Evolutionary conservation across 2,113 vertebrate genomes (phyloP), one percentile per base, ranked within the genome.

Genomic region (Anhinga anhinga): DNA sequence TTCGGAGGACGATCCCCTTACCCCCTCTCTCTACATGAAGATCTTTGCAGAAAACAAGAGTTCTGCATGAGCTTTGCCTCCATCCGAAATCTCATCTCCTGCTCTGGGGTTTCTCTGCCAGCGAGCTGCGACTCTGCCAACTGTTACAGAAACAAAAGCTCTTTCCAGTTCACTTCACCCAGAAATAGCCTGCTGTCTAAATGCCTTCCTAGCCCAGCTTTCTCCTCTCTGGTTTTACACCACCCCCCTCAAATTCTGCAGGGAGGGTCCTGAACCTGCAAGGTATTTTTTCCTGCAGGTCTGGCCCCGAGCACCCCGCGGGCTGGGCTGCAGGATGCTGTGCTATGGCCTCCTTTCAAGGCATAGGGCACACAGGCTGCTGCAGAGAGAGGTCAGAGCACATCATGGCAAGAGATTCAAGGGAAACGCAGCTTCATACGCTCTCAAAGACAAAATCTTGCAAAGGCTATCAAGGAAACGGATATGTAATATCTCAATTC

Each of bases 131-230:
- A 86, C 86, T 96, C 70, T 69, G 47, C 52, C 94, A 73, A 69
- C 30, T 88, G 52, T 88, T 69, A 77, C 15, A 88, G 79, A 89
- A 95, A 94, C 93, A 96, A 77, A 84, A 96, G 34, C 44, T 53
- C 59, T 96, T 91, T 96, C 77, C 83, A 91, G 63, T 59, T 96
- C 82, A 27, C 13, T 65, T 94, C 95, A 42, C 49, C 36, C 71
- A 94, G 73, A 97, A 98, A 90, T 36, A 90, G 10, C 59, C 82
- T 91, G 44, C 93, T 96, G 76, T 65, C 96, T 52, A 15, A 86
- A 86, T 65, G 26, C 49, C 40, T 84, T 82, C 78, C 67, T 27
- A 50, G 67, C 36, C 86, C 38, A 34, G 23, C 53, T 95, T 79
- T 81, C 22, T 2, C 9, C 52, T 83, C 52, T 77, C 50, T 34